Evolutionary conservation across 2,888 invertebrate genomes (phyloP), one percentile per base, ranked within the genome.

Genomic region (Tenthredo scrophulariae): DNA sequence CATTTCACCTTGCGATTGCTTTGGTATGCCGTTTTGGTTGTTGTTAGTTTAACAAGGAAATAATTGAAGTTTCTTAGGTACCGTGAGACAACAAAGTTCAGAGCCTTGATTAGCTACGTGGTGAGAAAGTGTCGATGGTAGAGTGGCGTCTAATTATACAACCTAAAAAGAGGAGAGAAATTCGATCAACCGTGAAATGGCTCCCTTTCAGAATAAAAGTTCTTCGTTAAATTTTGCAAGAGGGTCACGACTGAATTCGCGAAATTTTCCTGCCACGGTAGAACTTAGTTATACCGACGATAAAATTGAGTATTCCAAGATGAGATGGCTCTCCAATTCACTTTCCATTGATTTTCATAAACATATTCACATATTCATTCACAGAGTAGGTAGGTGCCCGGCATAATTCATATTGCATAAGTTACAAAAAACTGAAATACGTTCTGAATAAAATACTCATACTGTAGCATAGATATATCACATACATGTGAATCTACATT

Each of bases 61-160:
- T 29, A 29, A 37, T 29, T n/a, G 15, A 33, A 54, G 33, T 77
- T 77, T 29, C 29, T 54, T 54, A 50, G 26, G 74, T 10, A 40
- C 1, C 29, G 26, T 15, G 54, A 10, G 15, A 77, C 46, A 46
- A 75, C 5, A 50, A 77, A 54, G 77, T 33, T 77, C 40, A 26
- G 6, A 50, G 33, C 18, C 26, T 77, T 54, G 46, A 77, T 77
- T 50, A 54, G 77, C 29, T 54, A 50, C 43, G 22, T 29, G 40
- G 40, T 22, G 74, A 74, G 74, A 43, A 40, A 43, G 15, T 26
- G 40, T 74, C 74, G 43, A 74, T 43, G 43, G 40, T n/a, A 43
- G n/a, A n/a, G n/a, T 74, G 43, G 22, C 22, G 43, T 74, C 72
- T 74, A 74, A 74, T 43, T 74, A 50, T 77, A 77, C 50, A 33